These are phyloP conservation scores for Platysternon megacephalum DNA, from an alignment of 2,113 vertebrate genomes.

Conservation along the genomic window DNA sequence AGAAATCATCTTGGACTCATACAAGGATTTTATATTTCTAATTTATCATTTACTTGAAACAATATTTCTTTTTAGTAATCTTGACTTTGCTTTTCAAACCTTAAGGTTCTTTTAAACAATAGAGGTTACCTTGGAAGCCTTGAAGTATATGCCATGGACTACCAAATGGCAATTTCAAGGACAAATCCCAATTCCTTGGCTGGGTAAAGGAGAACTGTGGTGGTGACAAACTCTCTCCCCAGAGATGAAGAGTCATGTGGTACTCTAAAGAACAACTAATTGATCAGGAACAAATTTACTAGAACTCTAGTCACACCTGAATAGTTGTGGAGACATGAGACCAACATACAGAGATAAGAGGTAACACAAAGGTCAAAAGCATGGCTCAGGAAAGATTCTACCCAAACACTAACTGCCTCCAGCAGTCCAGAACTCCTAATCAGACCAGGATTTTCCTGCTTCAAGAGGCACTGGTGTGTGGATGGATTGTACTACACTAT, in stretches of 20 bases:
- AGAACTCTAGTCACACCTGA: neutral
- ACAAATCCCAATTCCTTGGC: neutral
- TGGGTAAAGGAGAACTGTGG: neutral
- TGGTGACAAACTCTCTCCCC: neutral
- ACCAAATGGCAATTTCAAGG: neutral
- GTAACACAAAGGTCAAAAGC: neutral
- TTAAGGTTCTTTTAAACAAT: neutral
- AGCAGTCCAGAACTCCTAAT: neutral
- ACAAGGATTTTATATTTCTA: neutral
- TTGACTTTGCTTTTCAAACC: neutral
- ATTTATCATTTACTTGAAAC: neutral
- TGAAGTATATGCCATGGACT: neutral
- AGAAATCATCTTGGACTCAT: neutral
- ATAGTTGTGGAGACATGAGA: neutral
- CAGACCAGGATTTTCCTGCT: neutral
- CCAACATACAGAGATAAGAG: neutral
- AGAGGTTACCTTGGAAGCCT: neutral
- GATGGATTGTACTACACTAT: no score
- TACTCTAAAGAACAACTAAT: neutral
- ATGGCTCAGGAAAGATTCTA: neutral
- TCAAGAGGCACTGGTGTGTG: neutral
- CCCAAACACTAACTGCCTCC: neutral
- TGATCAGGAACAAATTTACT: neutral
- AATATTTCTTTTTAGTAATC: neutral
- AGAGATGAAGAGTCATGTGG: neutral